phyloP scores from a whole-genome alignment of 2,113 vertebrate species.

The Colossoma macropomum region DNA sequence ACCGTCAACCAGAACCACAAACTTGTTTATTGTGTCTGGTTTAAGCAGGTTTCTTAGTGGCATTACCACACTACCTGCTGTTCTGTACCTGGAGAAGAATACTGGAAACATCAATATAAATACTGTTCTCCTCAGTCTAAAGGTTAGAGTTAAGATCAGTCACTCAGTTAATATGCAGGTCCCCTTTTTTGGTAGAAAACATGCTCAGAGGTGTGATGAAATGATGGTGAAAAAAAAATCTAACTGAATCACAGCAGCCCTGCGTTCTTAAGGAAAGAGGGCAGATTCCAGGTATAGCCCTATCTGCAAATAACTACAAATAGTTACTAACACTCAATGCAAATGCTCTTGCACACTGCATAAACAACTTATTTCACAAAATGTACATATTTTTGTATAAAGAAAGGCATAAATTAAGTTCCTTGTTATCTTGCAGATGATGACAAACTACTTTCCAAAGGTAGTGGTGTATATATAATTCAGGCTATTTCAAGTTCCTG shows the following conservation, averaged over 20 bases:
- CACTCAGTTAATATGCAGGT: too few species aligned
- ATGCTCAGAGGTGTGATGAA: too few species aligned
- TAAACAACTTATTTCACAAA: not conserved
- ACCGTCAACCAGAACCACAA: too few species aligned
- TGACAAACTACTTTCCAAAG: not conserved
- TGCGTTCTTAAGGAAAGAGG: not conserved
- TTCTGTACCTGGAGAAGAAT: too few species aligned
- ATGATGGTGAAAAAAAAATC: too few species aligned
- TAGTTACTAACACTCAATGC: not conserved
- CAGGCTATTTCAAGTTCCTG: not conserved
- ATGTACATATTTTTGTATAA: not conserved
- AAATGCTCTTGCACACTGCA: not conserved
- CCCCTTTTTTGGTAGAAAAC: too few species aligned
- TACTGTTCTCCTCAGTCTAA: not conserved
- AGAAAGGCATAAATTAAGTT: not conserved
- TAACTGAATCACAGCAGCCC: too few species aligned
- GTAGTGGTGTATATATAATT: not conserved
- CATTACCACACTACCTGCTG: too few species aligned
- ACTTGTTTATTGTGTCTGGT: too few species aligned
- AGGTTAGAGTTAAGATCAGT: not conserved
- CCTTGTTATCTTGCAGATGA: not conserved
- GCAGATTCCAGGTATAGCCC: not conserved
- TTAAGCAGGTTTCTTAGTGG: too few species aligned
- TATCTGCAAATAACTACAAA: not conserved
- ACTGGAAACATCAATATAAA: not conserved